Evolutionary conservation across 1,140 invertebrate genomes (phyloP).

Genomic region (Camponotus vicinus): DNA sequence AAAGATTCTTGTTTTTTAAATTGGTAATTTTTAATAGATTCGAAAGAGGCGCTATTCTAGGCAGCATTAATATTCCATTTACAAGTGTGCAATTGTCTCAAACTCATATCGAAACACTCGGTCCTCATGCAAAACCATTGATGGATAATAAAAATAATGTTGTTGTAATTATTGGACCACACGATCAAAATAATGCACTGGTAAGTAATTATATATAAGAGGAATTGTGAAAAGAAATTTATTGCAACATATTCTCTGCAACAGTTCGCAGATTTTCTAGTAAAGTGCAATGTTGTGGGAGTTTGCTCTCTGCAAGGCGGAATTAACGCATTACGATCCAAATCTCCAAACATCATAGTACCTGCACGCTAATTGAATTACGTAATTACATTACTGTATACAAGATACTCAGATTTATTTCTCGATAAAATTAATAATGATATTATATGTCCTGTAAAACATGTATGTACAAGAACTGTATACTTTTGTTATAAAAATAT

Average conservation of each 20-base stretch:
- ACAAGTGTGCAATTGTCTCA: slow-evolving; percentile 91
- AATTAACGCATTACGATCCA: slow-evolving; percentile 88
- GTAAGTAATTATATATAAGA: slow-evolving; percentile 84
- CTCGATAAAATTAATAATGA: slow-evolving; percentile 32
- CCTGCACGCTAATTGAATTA: slow-evolving; percentile 71
- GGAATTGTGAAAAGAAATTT: background rate
- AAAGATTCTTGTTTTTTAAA: background rate
- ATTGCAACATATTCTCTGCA: slow-evolving; percentile 74
- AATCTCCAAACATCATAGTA: slow-evolving; percentile 88
- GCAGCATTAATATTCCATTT: slow-evolving; percentile 95
- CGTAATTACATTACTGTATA: slow-evolving; percentile 5
- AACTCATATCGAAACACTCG: slow-evolving; percentile 88
- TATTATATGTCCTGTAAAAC: slow-evolving; percentile 16
- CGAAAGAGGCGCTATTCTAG: slow-evolving; percentile 90
- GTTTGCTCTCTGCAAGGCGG: slow-evolving; percentile 92
- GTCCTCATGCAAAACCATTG: slow-evolving; percentile 88
- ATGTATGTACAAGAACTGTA: slow-evolving; percentile 20
- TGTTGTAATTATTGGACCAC: slow-evolving; percentile 92
- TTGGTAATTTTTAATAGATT: slow-evolving; percentile 86
- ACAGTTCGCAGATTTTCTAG: slow-evolving; percentile 91
- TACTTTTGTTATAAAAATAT: slow-evolving; percentile 44
- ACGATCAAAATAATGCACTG: slow-evolving; percentile 91
- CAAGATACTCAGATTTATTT: slow-evolving; percentile 46
- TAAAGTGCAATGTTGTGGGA: slow-evolving; percentile 88
- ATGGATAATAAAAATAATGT: slow-evolving; percentile 88